phyloP scores from a whole-genome alignment of 2,113 vertebrate species.

The Rousettus leschenaultii region DNA sequence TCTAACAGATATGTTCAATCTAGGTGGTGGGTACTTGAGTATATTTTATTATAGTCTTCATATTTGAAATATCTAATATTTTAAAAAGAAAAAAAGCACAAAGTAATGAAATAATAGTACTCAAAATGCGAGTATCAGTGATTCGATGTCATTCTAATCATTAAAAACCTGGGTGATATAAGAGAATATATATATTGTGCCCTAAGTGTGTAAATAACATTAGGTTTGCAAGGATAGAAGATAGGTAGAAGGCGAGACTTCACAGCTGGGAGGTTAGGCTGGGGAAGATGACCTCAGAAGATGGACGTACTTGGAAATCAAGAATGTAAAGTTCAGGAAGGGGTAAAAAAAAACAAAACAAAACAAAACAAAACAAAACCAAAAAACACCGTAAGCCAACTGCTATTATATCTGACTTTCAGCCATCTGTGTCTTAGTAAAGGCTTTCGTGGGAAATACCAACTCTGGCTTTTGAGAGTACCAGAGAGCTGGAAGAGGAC shows the following conservation, averaged over 20 bases:
- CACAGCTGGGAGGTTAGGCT: not conserved
- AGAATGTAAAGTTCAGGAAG: not conserved
- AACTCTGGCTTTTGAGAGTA: too few relatives aligned
- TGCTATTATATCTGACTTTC: not conserved
- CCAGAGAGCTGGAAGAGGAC: too few relatives aligned
- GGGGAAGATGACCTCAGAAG: not conserved
- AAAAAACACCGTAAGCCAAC: not conserved
- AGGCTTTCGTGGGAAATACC: not conserved
- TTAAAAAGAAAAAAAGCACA: not conserved
- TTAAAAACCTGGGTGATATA: not conserved
- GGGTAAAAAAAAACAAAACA: not conserved
- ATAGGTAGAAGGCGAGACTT: not conserved
- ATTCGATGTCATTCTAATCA: not conserved
- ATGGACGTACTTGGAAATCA: not conserved
- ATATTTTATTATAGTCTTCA: not conserved
- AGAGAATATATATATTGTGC: not conserved
- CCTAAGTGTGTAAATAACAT: not conserved
- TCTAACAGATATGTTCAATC: not conserved
- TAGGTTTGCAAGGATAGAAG: not conserved
- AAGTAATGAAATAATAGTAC: not conserved
- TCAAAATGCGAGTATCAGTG: not conserved
- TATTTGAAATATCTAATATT: not conserved
- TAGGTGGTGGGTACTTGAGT: not conserved
- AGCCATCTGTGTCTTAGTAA: not conserved
- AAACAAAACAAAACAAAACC: too few relatives aligned